Conservation (phyloP, 2,797 vertebrate species). For the Tokudaia tokunoshimensis region DNA sequence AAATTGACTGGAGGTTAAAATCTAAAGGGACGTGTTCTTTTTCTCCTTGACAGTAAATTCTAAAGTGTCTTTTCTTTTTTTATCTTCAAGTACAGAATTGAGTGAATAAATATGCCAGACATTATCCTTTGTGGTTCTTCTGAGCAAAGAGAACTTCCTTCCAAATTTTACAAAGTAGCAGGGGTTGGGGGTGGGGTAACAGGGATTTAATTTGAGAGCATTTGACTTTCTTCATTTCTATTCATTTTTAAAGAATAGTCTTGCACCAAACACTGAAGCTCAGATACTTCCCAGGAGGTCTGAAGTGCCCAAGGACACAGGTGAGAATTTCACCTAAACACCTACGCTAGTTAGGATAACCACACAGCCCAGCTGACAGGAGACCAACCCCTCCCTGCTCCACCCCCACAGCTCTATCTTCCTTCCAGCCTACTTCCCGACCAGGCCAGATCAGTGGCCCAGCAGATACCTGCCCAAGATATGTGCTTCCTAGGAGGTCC, state of each 20-base stretch:
- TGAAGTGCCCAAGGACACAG: background rate
- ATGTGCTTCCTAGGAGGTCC: background rate
- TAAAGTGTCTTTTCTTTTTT: background rate
- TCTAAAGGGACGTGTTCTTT: conserved; percentile 48
- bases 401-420: background rate
- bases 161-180: background rate
- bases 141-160: background rate
- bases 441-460: background rate
- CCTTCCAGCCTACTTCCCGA: background rate
- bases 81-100: background rate
- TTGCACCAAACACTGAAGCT: background rate
- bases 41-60: conserved; percentile 54
- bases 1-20: conserved; percentile 37
- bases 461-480: background rate
- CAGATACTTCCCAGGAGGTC: background rate
- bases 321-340: background rate
- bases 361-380: background rate
- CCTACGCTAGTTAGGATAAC: no score
- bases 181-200: background rate
- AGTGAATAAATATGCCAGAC: conserved; percentile 42
- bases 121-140: background rate
- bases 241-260: background rate
- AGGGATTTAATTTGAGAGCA: conserved; percentile 3
- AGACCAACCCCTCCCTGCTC: background rate
- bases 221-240: conserved; percentile 3